Evolutionary conservation across 2,797 vertebrate species (phyloP).

Genomic region (Neopelma chrysocephalum): DNA sequence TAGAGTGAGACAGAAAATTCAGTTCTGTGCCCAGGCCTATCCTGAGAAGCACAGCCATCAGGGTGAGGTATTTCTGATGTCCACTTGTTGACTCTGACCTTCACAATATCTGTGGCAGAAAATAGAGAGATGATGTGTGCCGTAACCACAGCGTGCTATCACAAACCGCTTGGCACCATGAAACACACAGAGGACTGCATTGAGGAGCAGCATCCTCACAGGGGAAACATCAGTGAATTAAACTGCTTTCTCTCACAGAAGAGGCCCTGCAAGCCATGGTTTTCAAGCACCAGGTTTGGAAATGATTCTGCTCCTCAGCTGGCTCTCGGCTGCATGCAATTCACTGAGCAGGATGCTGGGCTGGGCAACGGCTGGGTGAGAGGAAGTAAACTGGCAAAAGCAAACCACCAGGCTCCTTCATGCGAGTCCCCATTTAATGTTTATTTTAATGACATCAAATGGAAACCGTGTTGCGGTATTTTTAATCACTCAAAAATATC

Average conservation of each 20-base stretch:
- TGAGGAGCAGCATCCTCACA: rapidly evolving
- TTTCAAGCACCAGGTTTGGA: neutral
- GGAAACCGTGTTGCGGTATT: neutral
- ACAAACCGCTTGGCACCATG: neutral
- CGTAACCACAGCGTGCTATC: rapidly evolving
- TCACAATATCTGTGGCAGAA: neutral
- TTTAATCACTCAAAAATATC: constrained; percentile 42
- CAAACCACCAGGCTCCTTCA: neutral
- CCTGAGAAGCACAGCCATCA: neutral
- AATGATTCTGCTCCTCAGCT: neutral
- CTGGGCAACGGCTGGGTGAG: rapidly evolving
- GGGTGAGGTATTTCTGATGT: neutral
- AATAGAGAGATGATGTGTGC: neutral
- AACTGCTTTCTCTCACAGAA: neutral
- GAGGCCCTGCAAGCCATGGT: neutral
- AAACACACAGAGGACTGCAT: neutral
- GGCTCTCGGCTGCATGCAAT: neutral
- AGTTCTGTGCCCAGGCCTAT: neutral
- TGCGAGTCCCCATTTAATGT: neutral
- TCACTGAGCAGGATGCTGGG: neutral
- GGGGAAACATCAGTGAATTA: neutral
- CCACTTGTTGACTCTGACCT: neutral
- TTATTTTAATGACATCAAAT: constrained; percentile 32
- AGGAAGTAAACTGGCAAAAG: neutral
- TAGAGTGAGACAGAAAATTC: neutral